Evolutionary conservation across 2,888 invertebrate species (phyloP).

Genomic region (Orthonevra nobilis): DNA sequence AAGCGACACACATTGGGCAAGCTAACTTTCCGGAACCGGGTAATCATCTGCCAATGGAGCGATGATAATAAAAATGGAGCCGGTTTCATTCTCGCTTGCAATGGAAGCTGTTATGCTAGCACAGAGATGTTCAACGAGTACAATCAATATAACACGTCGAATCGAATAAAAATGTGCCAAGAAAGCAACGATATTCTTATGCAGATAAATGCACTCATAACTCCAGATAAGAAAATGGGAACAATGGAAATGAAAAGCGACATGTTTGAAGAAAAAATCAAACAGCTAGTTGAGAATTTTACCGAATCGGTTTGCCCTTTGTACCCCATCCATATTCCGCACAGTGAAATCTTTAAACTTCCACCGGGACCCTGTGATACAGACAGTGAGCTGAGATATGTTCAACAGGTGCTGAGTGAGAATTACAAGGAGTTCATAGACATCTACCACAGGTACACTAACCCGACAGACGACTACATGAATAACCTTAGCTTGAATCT

Average conservation of each 20-base stretch:
- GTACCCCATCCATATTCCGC: conserved; percentile 34
- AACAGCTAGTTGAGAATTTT: background rate
- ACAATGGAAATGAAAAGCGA: background rate
- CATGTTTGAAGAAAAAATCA: background rate
- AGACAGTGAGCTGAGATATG: background rate
- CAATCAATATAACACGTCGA: conserved; percentile 8
- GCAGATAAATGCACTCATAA: background rate
- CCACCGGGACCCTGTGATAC: background rate
- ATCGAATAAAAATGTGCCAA: background rate
- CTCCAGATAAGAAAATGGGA: background rate
- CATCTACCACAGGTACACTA: conserved; percentile 23
- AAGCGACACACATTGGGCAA: conserved; percentile 18
- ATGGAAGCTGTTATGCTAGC: conserved; percentile 33
- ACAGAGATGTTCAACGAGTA: conserved; percentile 10
- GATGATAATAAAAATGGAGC: conserved; percentile 15
- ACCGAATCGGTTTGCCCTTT: background rate
- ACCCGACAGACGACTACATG: conserved; percentile 12
- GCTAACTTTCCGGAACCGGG: conserved; percentile 1
- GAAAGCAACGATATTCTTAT: background rate
- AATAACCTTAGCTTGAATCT: conserved; percentile 34
- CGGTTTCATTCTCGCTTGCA: conserved; percentile 32
- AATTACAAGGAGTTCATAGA: conserved; percentile 18
- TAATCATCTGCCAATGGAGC: conserved; percentile 36
- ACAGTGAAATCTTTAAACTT: conserved; percentile 17
- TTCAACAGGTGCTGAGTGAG: conserved; percentile 45